Evolutionary conservation across 2,888 invertebrate genomes (phyloP).

Genomic region (Ochropleura plecta): DNA sequence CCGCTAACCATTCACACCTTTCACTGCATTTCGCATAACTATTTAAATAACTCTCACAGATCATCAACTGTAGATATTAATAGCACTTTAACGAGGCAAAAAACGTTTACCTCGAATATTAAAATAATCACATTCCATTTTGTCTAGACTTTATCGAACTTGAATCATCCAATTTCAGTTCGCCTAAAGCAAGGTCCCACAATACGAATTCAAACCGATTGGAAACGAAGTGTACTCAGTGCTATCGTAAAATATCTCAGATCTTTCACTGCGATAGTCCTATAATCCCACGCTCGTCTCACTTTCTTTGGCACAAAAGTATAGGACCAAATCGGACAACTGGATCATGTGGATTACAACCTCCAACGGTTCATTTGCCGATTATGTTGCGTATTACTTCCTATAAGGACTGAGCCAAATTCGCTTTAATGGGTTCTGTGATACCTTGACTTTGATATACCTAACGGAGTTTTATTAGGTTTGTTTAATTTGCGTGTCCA

Average conservation of each 20-base stretch:
- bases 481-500: slow-evolving; percentile 37
- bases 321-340: slow-evolving; percentile 77
- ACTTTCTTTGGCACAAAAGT: slow-evolving; percentile 78
- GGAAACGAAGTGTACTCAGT: slow-evolving; percentile 64
- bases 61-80: slow-evolving; percentile 29
- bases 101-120: slow-evolving; percentile 21
- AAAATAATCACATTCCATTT: slow-evolving; percentile 43
- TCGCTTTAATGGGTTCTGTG: slow-evolving; percentile 58
- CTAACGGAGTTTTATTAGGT: slow-evolving; percentile 67
- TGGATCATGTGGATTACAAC: slow-evolving; percentile 73
- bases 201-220: slow-evolving; percentile 61
- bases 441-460: slow-evolving; percentile 54
- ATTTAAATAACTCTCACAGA: slow-evolving; percentile 36
- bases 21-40: slow-evolving; percentile 58
- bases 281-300: slow-evolving; percentile 82
- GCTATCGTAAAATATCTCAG: slow-evolving; percentile 67
- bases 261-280: slow-evolving; percentile 77
- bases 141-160: slow-evolving; percentile 65
- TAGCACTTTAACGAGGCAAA: slow-evolving; percentile 37
- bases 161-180: slow-evolving; percentile 64
- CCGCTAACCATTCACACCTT: slow-evolving; percentile 55
- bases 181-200: slow-evolving; percentile 51
- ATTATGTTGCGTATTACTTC: slow-evolving; percentile 66
- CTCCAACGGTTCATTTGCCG: slow-evolving; percentile 77
- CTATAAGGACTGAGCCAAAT: slow-evolving; percentile 66